Evolutionary conservation across 2,113 vertebrate species (phyloP).

Genomic region (Urocitellus parryii): DNA sequence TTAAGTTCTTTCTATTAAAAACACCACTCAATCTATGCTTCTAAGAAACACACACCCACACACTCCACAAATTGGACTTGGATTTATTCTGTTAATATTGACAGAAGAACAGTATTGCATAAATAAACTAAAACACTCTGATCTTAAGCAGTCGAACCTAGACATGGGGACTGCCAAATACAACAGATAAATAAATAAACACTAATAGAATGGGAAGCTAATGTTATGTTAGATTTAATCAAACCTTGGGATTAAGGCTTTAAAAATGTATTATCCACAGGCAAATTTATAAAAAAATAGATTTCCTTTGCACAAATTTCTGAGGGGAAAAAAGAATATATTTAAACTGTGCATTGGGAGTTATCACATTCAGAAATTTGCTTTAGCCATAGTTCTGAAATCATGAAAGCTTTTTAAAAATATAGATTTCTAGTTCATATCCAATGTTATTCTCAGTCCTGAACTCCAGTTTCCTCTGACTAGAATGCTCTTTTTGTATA

Average conservation of each 20-base stretch:
- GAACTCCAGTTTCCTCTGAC: not conserved
- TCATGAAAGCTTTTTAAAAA: not conserved
- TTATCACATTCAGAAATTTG: not conserved
- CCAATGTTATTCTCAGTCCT: not conserved
- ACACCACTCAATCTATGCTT: not conserved
- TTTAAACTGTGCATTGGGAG: not conserved
- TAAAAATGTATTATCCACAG: not conserved
- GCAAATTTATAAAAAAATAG: slow-evolving; percentile 15
- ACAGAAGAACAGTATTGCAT: not conserved
- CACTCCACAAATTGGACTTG: slow-evolving; percentile 32
- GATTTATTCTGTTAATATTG: slow-evolving; percentile 58
- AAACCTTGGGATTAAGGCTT: slow-evolving; percentile 11
- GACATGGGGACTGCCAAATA: not conserved
- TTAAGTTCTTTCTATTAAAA: slow-evolving; percentile 38
- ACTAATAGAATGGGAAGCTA: not conserved
- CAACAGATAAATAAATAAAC: not conserved
- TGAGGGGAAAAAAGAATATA: not conserved
- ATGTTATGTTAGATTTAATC: not conserved
- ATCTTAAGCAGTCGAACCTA: not conserved
- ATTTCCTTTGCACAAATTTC: slow-evolving; percentile 55
- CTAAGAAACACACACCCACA: slow-evolving; percentile 59
- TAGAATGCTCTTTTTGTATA: not conserved
- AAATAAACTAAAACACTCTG: slow-evolving; percentile 59
- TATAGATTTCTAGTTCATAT: not conserved
- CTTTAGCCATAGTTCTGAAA: not conserved